Percentiles rank a stretch among this genome's conserved stretches.
Conservation (phyloP, 2,888 invertebrate species). For the Beris morrisii region DNA sequence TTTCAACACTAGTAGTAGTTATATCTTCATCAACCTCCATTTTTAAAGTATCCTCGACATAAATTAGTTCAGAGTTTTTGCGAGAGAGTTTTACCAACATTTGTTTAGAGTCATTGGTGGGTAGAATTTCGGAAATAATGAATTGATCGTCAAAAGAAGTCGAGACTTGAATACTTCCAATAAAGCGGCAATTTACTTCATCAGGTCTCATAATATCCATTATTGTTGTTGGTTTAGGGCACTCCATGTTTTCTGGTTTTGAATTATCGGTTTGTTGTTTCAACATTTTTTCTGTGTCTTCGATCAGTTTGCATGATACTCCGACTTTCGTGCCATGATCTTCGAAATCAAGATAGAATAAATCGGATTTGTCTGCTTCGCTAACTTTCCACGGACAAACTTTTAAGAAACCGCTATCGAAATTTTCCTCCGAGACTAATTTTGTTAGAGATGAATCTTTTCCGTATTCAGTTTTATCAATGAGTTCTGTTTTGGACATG, state of each 20-base stretch:
- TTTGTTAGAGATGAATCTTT: constrained; percentile 23
- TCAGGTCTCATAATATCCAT: constrained; percentile 41
- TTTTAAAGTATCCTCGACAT: constrained; percentile 52
- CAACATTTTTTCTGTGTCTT: constrained; percentile 31
- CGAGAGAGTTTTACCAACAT: constrained; percentile 60
- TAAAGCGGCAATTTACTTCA: constrained; percentile 57
- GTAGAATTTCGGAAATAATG: constrained; percentile 62
- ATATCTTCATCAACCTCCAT: constrained; percentile 23
- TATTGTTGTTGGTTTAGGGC: not conserved
- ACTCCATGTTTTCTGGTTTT: constrained; percentile 18
- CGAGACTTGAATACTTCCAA: constrained; percentile 61
- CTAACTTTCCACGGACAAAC: constrained; percentile 17
- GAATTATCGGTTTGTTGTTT: constrained; percentile 1
- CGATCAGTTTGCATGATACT: constrained; percentile 25
- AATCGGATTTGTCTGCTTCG: constrained; percentile 14
- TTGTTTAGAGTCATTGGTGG: constrained; percentile 70
- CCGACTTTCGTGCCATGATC: constrained; percentile 30
- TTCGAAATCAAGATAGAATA: constrained; percentile 25
- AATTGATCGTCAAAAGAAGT: constrained; percentile 60
- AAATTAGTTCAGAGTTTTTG: constrained; percentile 55
- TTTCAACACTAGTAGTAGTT: constrained; percentile 10
- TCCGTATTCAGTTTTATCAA: constrained; percentile 19
- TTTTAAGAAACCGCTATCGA: constrained; percentile 20
- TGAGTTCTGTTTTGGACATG: not conserved
- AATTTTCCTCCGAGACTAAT: constrained; percentile 23